phyloP scores from a whole-genome alignment of 2,797 vertebrate genomes.

The Muscicapa comitata region DNA sequence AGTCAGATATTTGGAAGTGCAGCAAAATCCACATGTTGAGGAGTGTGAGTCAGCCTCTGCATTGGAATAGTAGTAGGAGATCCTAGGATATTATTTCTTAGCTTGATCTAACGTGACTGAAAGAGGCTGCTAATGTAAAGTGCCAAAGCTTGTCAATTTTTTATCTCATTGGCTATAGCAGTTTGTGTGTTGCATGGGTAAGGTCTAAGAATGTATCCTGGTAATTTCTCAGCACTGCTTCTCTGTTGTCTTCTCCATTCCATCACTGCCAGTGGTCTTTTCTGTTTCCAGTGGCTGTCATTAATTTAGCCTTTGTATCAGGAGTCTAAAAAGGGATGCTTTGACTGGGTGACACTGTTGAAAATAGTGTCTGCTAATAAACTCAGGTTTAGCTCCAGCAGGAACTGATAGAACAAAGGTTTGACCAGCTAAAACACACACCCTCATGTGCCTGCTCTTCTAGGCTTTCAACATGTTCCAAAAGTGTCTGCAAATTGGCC shows the following conservation, averaged over 20 bases:
- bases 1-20: not conserved
- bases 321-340: not conserved
- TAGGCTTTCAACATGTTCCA: rapidly evolving
- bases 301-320: not conserved
- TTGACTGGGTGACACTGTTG: not conserved
- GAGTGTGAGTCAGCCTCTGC: rapidly evolving
- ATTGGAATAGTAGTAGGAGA: not conserved
- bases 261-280: not conserved
- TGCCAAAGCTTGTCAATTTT: not conserved
- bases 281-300: not conserved
- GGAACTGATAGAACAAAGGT: not conserved
- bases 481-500: not conserved
- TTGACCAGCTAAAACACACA: not conserved
- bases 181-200: not conserved
- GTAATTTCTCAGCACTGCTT: not conserved
- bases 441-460: rapidly evolving
- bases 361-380: not conserved
- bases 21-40: not conserved
- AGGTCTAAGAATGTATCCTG: not conserved
- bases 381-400: not conserved
- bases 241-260: not conserved
- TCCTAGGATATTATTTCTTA: not conserved
- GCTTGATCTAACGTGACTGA: not conserved
- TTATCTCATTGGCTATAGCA: not conserved
- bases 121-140: not conserved